Conservation (phyloP, 2,888 invertebrate genomes). For the Synanthedon formicaeformis region DNA sequence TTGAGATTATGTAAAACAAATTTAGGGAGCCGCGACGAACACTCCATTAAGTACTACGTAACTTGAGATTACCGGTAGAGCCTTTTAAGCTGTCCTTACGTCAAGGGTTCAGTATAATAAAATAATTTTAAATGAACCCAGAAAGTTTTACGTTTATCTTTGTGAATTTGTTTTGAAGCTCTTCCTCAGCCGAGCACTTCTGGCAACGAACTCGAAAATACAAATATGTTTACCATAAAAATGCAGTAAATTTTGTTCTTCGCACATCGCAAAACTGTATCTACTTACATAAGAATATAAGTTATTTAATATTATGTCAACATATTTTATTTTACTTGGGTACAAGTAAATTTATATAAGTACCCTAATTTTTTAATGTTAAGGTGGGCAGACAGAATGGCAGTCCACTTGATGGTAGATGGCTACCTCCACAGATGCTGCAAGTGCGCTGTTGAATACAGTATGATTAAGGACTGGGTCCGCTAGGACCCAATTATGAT, state of each 20-base stretch:
- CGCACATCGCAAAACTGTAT: background rate
- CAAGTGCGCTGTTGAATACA: too few relatives aligned
- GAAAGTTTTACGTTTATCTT: background rate
- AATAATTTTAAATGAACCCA: background rate
- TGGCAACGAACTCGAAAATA: conserved; percentile 7
- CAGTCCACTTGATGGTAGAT: too few relatives aligned
- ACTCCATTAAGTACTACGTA: background rate
- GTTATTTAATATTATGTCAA: too few relatives aligned
- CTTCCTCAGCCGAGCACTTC: background rate
- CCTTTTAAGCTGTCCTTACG: background rate
- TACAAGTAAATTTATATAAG: too few relatives aligned
- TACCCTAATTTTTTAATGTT: too few relatives aligned
- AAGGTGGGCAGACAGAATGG: too few relatives aligned
- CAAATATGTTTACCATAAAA: conserved; percentile 8
- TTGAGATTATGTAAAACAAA: background rate
- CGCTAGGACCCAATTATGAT: too few relatives aligned
- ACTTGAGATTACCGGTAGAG: background rate
- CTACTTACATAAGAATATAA: too few relatives aligned
- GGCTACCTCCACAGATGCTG: too few relatives aligned
- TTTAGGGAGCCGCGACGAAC: background rate
- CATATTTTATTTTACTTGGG: too few relatives aligned
- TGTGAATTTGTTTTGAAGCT: background rate
- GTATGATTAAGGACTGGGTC: too few relatives aligned
- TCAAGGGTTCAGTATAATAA: background rate
- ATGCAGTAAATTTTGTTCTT: conserved; percentile 8